Evolutionary conservation across 2,113 vertebrate species (phyloP), one percentile per base, ranked within the genome.

Genomic region (Gnathonemus echidnorhynchus): DNA sequence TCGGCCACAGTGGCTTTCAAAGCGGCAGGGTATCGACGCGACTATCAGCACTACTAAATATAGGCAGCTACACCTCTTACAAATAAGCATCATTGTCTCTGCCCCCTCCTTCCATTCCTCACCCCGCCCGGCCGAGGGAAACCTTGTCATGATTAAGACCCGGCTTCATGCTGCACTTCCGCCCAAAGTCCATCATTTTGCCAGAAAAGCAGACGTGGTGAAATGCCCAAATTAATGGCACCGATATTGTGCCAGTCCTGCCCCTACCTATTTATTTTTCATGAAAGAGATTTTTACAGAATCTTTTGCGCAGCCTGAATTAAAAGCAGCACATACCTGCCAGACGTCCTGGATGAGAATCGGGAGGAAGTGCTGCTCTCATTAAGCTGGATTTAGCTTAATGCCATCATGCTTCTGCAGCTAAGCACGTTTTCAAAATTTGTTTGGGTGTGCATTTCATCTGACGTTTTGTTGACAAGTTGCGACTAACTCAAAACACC

Each of bases 11-110:
- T 24, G 52, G 48, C 74, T 24, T 48, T 83, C 46, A 62, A 90
- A 88, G 52, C 39, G 21, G 11, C 27, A 39, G 42, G 50, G 77
- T 90, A 88, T 88, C 21, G 90, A 85, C 87, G 19, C 7, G 17
- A 42, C 70, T 58, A 88, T 88, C 87, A 90, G 50, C 24, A 24
- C 13, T 58, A n/a, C 45, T 50, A 49, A 84, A 83, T n/a, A 50
- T 52, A 45, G 74, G 80, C 74, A 45, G 39, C 24, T 80, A 84
- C 31, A 52, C 49, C 2, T 35, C 49, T 56, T 17, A 45, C 9
- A 35, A 35, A 35, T 1, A 39, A 31, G 17, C 21, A 9, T n/a
- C 17, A 46, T 45, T 8, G 1, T 48, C 19, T 24, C 24, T 50
- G 10, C 56, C 31, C 87, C 52, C 35, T 1, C 1, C 53, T 17